phyloP scores from a whole-genome alignment of 2,113 vertebrate genomes.

The Silurus meridionalis region DNA sequence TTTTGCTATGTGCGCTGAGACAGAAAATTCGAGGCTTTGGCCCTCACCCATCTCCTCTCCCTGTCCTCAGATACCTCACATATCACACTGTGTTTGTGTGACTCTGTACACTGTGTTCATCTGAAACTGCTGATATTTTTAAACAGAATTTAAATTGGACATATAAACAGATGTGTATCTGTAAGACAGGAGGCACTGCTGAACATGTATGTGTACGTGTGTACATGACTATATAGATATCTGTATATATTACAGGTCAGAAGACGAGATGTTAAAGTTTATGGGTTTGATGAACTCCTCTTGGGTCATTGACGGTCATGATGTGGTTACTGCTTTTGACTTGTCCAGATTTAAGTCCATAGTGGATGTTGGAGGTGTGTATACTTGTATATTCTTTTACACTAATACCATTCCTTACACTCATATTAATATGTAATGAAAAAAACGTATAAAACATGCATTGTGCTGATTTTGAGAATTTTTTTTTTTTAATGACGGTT shows the following conservation, averaged over 20 bases:
- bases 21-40: conserved; percentile 26
- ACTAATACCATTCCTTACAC: not conserved
- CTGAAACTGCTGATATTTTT: not conserved
- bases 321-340: conserved; percentile 70
- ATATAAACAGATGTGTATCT: not conserved
- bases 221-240: not conserved
- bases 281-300: conserved; percentile 75
- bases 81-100: not conserved
- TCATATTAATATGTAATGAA: not conserved
- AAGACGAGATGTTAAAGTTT: conserved; percentile 75
- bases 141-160: not conserved
- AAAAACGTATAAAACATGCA: too few species aligned
- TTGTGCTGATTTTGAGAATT: not conserved
- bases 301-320: conserved; percentile 71
- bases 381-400: not conserved
- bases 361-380: conserved; percentile 70
- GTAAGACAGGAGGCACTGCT: not conserved
- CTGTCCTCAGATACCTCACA: not conserved
- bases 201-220: not conserved
- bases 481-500: not conserved
- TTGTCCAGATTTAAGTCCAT: conserved; percentile 67
- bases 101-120: not conserved
- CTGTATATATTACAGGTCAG: conserved; percentile 63
- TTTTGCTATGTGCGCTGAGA: conserved; percentile 1
- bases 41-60: not conserved